These are phyloP conservation scores for Hyalella azteca DNA, from an alignment of 2,888 invertebrate species.

Conservation along the genomic window DNA sequence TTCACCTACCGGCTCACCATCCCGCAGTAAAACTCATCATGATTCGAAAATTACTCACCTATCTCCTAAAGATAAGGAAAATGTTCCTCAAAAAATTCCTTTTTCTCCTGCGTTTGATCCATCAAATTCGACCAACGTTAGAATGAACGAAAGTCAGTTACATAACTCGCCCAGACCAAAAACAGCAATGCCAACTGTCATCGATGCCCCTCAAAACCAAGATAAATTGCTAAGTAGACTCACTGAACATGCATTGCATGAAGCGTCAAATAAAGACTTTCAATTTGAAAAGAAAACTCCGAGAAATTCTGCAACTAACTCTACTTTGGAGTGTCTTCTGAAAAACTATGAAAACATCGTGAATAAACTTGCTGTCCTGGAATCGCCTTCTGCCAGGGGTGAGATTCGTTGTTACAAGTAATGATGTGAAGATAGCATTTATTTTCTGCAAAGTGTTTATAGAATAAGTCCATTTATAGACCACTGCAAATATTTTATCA, in stretches of 20 bases:
- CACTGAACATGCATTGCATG: neutral
- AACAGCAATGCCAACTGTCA: too few species aligned
- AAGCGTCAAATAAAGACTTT: neutral
- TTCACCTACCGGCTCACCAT: too few species aligned
- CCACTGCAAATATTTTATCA: too few species aligned
- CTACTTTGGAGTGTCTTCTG: neutral
- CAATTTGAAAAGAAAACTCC: neutral
- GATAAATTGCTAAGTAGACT: neutral
- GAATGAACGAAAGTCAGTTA: neutral
- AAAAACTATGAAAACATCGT: neutral
- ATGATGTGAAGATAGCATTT: neutral
- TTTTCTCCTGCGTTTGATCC: neutral
- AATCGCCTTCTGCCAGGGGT: neutral
- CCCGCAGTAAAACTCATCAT: neutral
- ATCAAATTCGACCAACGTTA: neutral
- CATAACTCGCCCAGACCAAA: too few species aligned
- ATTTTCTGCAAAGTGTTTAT: neutral
- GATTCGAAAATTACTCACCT: neutral
- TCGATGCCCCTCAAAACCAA: too few species aligned
- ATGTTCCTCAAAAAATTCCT: neutral
- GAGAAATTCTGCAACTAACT: neutral
- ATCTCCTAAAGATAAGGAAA: neutral
- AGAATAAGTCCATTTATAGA: too few species aligned
- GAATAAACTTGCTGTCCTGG: neutral
- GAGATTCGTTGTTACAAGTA: neutral